Conservation (phyloP, 2,888 invertebrate genomes). For the Notodonta ziczac region DNA sequence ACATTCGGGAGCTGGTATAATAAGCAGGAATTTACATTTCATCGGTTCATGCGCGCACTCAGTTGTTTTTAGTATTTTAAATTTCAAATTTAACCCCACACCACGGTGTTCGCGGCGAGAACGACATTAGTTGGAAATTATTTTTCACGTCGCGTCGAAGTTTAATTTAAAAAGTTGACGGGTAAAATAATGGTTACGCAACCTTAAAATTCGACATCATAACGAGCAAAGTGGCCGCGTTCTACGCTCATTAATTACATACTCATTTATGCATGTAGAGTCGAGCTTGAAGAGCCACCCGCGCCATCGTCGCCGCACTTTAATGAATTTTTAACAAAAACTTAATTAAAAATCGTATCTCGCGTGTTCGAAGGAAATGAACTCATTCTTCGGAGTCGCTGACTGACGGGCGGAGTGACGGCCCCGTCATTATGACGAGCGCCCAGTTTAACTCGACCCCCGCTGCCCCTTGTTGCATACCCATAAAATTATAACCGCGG, state of each 20-base stretch:
- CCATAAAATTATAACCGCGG: slow-evolving; percentile 54
- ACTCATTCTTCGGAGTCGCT: slow-evolving; percentile 80
- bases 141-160: slow-evolving; percentile 41
- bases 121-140: slow-evolving; percentile 32
- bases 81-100: slow-evolving; percentile 47
- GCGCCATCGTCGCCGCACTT: slow-evolving; percentile 67
- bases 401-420: slow-evolving; percentile 80
- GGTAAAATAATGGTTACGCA: slow-evolving; percentile 53
- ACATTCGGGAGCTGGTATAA: slow-evolving; percentile 67
- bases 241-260: slow-evolving; percentile 76
- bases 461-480: slow-evolving; percentile 48
- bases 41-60: slow-evolving; percentile 49
- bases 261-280: slow-evolving; percentile 74
- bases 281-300: slow-evolving; percentile 58
- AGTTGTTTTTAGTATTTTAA: slow-evolving; percentile 50
- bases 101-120: slow-evolving; percentile 9
- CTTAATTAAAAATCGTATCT: slow-evolving; percentile 85
- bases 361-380: slow-evolving; percentile 83
- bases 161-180: slow-evolving; percentile 62
- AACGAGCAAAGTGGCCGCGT: slow-evolving; percentile 51
- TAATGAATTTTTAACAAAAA: slow-evolving; percentile 84
- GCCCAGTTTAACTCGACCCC: slow-evolving; percentile 62
- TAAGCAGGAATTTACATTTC: slow-evolving; percentile 68
- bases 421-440: slow-evolving; percentile 71
- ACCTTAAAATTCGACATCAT: slow-evolving; percentile 64